Conservation (phyloP, 1,140 invertebrate genomes). For the Medauroidea extradentata region DNA sequence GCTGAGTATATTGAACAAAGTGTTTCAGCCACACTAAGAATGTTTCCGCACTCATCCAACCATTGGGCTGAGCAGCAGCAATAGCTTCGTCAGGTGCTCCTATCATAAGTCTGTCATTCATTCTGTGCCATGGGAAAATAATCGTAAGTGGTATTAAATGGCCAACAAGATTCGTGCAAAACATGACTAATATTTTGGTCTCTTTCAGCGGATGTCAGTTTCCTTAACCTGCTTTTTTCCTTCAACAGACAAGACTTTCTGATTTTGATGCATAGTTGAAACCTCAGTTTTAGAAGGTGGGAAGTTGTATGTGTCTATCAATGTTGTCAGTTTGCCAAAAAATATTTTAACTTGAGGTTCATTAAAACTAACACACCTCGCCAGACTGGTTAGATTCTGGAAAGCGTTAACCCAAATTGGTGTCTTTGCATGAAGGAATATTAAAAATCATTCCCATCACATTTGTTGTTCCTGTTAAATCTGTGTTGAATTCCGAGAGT, state of each 20-base stretch:
- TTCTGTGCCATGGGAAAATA: conserved; percentile 33
- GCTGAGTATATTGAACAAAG: not conserved
- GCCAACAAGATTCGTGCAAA: conserved; percentile 31
- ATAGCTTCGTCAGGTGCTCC: conserved; percentile 16
- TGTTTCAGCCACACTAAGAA: conserved; percentile 28
- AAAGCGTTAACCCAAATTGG: too few relatives aligned
- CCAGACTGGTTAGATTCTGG: too few relatives aligned
- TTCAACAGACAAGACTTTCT: conserved; percentile 34
- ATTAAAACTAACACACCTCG: conserved; percentile 36
- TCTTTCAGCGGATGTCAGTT: conserved; percentile 40
- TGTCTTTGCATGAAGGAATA: conserved; percentile 39
- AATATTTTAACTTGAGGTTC: conserved; percentile 29
- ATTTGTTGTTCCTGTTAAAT: conserved; percentile 11
- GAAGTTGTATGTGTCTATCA: conserved; percentile 30
- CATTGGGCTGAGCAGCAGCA: too few relatives aligned
- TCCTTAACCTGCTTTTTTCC: conserved; percentile 42
- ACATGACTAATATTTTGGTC: conserved; percentile 37
- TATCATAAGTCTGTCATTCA: conserved; percentile 3
- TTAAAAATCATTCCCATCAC: conserved; percentile 33
- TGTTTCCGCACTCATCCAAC: too few relatives aligned
- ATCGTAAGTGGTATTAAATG: conserved; percentile 35
- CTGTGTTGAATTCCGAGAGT: not conserved
- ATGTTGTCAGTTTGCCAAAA: conserved; percentile 25
- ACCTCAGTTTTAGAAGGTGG: conserved; percentile 34
- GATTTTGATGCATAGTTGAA: conserved; percentile 34